These are phyloP conservation scores for Galeopsomyia nigrocyanea DNA, from an alignment of 2,888 invertebrate genomes.

Conservation along the genomic window DNA sequence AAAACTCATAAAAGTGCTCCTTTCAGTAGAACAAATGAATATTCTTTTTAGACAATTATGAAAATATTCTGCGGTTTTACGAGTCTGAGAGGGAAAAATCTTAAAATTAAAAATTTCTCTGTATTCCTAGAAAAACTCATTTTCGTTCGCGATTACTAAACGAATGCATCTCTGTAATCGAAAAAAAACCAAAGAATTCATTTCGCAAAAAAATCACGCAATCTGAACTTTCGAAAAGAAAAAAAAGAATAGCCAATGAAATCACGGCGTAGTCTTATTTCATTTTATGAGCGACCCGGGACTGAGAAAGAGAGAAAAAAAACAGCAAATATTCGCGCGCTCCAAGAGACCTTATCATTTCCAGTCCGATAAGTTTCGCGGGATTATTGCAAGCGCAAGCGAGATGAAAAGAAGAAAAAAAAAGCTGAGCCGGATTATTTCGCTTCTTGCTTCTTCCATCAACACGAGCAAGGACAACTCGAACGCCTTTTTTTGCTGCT, in stretches of 20 bases:
- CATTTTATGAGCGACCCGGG: constrained; percentile 16
- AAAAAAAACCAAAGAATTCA: neutral
- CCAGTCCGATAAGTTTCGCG: constrained; percentile 15
- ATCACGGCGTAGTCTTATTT: constrained; percentile 13
- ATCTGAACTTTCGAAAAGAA: constrained; percentile 15
- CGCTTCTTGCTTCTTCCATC: neutral
- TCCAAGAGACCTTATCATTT: neutral
- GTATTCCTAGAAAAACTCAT: no score
- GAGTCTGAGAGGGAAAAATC: no score
- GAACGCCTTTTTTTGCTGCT: neutral
- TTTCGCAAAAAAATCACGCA: neutral
- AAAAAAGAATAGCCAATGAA: constrained; percentile 16
- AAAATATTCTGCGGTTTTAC: no score
- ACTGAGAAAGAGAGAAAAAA: neutral
- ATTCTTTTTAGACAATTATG: no score
- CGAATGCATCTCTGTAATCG: no score
- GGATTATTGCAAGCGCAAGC: constrained; percentile 11
- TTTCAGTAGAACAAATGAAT: no score
- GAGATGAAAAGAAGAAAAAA: constrained; percentile 6
- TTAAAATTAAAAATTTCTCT: no score
- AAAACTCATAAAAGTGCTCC: no score
- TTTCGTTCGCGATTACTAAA: no score
- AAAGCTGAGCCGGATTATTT: constrained; percentile 12
- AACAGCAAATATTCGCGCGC: neutral
- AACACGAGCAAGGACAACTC: neutral